Conservation (phyloP, 2,797 vertebrate genomes). For the Enteromius argenteus region DNA sequence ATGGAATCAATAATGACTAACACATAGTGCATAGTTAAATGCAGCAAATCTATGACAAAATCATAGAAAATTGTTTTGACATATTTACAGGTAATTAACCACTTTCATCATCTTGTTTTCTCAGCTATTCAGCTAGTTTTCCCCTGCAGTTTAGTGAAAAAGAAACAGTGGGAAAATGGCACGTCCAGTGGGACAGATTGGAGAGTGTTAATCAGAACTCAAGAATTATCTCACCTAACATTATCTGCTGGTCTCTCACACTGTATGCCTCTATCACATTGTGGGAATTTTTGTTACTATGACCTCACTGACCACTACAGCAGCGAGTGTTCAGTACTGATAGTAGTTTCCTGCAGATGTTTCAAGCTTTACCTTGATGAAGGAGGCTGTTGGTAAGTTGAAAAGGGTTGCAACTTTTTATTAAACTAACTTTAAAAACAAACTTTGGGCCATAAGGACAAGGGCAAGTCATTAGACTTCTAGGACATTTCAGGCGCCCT, state of each 20-base stretch:
- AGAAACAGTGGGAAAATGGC: not conserved
- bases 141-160: not conserved
- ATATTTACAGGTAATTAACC: no score
- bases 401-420: no score
- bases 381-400: not conserved
- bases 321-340: conserved; percentile 56
- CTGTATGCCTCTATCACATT: conserved; percentile 56
- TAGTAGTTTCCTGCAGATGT: conserved; percentile 48
- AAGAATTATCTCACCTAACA: not conserved
- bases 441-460: conserved; percentile 5
- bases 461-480: not conserved
- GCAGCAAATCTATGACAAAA: not conserved
- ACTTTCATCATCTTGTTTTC: not conserved
- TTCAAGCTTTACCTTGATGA: conserved; percentile 15
- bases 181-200: not conserved
- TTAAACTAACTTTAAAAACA: not conserved
- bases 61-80: not conserved
- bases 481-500: conserved; percentile 13
- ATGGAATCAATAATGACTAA: not conserved
- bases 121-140: not conserved
- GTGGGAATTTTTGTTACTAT: conserved; percentile 62
- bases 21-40: not conserved
- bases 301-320: conserved; percentile 68
- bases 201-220: conserved; percentile 18
- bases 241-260: conserved; percentile 11